phyloP scores from a whole-genome alignment of 2,113 vertebrate species.

The Falcunculus frontatus region DNA sequence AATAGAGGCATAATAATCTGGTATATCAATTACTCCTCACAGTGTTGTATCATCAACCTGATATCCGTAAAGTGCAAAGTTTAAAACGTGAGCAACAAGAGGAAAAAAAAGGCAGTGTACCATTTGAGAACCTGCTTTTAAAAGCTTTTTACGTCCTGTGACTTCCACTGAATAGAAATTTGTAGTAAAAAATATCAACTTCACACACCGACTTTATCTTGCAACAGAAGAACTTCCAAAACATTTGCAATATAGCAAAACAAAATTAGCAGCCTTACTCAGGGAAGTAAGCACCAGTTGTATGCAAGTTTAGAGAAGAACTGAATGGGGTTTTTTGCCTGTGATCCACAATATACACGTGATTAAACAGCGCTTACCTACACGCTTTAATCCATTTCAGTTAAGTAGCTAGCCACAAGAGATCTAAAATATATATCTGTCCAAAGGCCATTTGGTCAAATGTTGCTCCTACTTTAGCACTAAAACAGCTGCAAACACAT shows the following conservation, averaged over 20 bases:
- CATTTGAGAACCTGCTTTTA: neutral
- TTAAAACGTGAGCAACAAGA: neutral
- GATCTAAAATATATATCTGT: neutral
- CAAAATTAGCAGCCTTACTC: neutral
- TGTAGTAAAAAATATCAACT: neutral
- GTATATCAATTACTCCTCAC: neutral
- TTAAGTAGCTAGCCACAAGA: neutral
- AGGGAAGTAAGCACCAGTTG: neutral
- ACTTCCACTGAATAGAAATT: neutral
- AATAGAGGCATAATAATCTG: neutral
- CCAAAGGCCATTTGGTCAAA: neutral
- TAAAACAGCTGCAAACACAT: neutral
- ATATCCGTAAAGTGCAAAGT: neutral
- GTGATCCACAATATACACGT: neutral
- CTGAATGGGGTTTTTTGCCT: neutral
- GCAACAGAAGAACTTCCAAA: neutral
- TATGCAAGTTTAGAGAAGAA: neutral
- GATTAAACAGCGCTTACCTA: neutral
- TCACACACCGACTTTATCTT: neutral
- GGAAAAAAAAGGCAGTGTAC: neutral
- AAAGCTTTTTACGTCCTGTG: neutral
- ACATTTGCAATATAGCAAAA: neutral
- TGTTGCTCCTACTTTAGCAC: neutral
- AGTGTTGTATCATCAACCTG: neutral
- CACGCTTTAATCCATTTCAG: neutral